Evolutionary conservation across 2,113 vertebrate genomes (phyloP), one percentile per base, ranked within the genome.

Genomic region (Machaerirhynchus nigripectus): DNA sequence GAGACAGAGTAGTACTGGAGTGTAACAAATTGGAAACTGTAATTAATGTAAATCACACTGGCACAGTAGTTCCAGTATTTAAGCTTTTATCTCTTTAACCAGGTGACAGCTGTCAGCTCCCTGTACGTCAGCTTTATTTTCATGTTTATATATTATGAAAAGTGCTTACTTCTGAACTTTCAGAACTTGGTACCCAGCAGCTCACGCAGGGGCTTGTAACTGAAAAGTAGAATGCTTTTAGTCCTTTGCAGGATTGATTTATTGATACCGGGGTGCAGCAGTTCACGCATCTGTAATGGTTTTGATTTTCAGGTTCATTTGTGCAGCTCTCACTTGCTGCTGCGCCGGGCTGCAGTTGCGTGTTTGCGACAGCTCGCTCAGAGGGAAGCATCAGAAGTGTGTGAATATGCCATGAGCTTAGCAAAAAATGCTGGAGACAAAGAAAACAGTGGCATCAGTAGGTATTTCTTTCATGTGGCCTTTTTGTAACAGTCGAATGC

Each of bases 371-470:
- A 99, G 91, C 99, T 99, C 11, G 99, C 99, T 49, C 99, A 99
- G 93, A 98, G 99, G 83, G 99, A 99, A 95, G 99, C 99, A 1
- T 98, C 99, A 1, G 99, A 99, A 97, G 99, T 99, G 5, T 99
- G 99, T 68, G 99, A 99, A 96, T 99, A 99, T 31, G 99, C 99
- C 96, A 99, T 99, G 99, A 99, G 98, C 92, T 98, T 99, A 19
- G 99, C 99, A 6, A 99, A 98, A 93, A 99, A 97, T 60, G 94
- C 98, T 8, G 99, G 99, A 17, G 99, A 99, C 90, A 99, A 99
- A 96, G 98, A 99, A 93, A 98, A n/a, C 94, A 90, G 93, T n/a
- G 89, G 97, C 28, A 97, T 98, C 93, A 98, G 99, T 99, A 97
- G 95, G 99, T 99, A 47, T 60, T 52, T 15, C 49, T 87, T 88